Conservation (phyloP, 2,888 invertebrate species). For the Podotricha telesiphe region DNA sequence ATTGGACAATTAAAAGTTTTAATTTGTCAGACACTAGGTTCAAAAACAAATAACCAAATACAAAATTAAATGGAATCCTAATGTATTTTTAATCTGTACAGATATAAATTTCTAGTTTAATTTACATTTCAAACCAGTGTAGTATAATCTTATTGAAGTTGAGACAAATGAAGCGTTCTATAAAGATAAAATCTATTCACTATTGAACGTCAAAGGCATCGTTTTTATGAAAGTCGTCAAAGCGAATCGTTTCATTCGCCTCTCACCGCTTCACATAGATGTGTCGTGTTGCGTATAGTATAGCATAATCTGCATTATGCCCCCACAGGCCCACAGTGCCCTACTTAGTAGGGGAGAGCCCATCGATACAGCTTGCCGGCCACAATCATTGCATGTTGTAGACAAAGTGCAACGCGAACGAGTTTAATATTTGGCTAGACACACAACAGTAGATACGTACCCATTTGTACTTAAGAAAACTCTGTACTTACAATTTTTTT, state of each 20-base stretch:
- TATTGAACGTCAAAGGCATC: conserved; percentile 42
- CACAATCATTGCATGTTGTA: conserved; percentile 46
- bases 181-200: conserved; percentile 43
- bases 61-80: neutral
- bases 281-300: conserved; percentile 44
- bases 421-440: neutral
- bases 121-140: conserved; percentile 6
- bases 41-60: neutral
- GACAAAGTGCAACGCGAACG: neutral
- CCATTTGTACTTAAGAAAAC: too few relatives aligned
- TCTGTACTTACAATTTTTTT: too few relatives aligned
- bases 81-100: neutral
- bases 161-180: conserved; percentile 39
- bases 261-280: conserved; percentile 39
- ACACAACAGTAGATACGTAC: neutral
- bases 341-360: conserved; percentile 47
- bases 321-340: conserved; percentile 44
- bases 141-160: conserved; percentile 35
- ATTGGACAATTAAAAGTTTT: too few relatives aligned
- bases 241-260: conserved; percentile 41
- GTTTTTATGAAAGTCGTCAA: conserved; percentile 44
- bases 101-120: neutral
- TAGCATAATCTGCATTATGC: conserved; percentile 45
- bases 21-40: neutral
- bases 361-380: conserved; percentile 44